A percentile compares a stretch with the other conserved stretches of the same genome.
Conservation (phyloP, 2,888 invertebrate genomes). For the Subacronicta megacephala region DNA sequence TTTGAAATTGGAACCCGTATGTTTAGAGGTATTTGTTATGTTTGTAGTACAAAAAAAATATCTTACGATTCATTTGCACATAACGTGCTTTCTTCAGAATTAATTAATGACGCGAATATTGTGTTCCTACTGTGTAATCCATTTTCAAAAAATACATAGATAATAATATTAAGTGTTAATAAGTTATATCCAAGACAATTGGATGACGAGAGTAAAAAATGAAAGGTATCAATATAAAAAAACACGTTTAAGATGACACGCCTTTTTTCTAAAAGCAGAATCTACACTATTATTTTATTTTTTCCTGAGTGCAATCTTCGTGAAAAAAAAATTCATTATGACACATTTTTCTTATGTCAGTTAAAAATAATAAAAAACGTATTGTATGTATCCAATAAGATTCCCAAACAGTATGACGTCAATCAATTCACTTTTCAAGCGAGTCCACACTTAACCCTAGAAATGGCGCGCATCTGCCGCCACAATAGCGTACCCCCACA, state of each 20-base stretch:
- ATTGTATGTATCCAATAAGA: conserved; percentile 47
- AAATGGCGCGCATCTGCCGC: conserved; percentile 82
- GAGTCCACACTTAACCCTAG: conserved; percentile 86
- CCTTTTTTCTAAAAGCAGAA: too few relatives aligned
- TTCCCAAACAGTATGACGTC: conserved; percentile 64
- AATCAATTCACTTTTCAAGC: conserved; percentile 81
- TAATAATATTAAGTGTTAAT: too few relatives aligned
- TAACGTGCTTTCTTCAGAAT: conserved; percentile 38
- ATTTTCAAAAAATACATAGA: too few relatives aligned
- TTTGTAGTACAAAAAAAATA: conserved; percentile 50
- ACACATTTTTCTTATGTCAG: too few relatives aligned
- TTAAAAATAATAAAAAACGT: conserved; percentile 4
- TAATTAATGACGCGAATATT: conserved; percentile 2
- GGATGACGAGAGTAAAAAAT: too few relatives aligned
- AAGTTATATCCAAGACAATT: too few relatives aligned
- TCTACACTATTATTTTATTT: background rate
- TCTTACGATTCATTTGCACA: conserved; percentile 37
- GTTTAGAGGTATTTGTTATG: conserved; percentile 57
- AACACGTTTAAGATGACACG: too few relatives aligned
- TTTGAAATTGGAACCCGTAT: conserved; percentile 77
- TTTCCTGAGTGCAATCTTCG: too few relatives aligned
- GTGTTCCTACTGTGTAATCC: too few relatives aligned
- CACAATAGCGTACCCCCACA: conserved; percentile 84
- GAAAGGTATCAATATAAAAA: too few relatives aligned
- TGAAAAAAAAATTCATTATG: too few relatives aligned